phyloP scores from a whole-genome alignment of 2,888 invertebrate genomes.

The Leptinotarsa peninsularis region DNA sequence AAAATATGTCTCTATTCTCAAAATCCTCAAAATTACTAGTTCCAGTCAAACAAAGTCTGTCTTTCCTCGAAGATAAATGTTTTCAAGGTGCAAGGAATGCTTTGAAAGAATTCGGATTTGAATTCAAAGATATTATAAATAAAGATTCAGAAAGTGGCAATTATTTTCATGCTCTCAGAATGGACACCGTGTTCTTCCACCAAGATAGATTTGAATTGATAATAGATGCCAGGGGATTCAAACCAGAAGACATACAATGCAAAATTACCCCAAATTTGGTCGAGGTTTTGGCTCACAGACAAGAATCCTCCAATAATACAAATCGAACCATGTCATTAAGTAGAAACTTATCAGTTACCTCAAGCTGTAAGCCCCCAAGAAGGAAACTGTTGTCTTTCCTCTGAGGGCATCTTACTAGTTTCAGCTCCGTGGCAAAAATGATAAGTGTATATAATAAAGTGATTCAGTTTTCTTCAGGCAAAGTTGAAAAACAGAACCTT shows the following conservation, averaged over 20 bases:
- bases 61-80: conserved; percentile 38
- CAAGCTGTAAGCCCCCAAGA: conserved; percentile 49
- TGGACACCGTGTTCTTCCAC: conserved; percentile 45
- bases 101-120: conserved; percentile 36
- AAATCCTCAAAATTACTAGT: conserved; percentile 38
- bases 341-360: conserved; percentile 53
- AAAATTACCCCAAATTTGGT: conserved; percentile 48
- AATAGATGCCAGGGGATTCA: conserved; percentile 53
- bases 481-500: too few species aligned
- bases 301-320: conserved; percentile 23
- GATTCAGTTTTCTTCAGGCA: too few species aligned
- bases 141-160: not conserved
- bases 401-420: conserved; percentile 53
- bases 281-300: conserved; percentile 44
- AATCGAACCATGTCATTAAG: conserved; percentile 44
- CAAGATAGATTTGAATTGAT: conserved; percentile 46
- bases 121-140: conserved; percentile 28
- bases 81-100: conserved; percentile 30
- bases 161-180: conserved; percentile 27
- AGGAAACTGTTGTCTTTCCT: conserved; percentile 51
- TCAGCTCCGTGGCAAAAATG: conserved; percentile 51
- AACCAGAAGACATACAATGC: conserved; percentile 53
- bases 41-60: conserved; percentile 33
- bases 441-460: not conserved
- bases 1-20: conserved; percentile 31